These are phyloP conservation scores for Limosa lapponica DNA, from an alignment of 2,797 vertebrate species.

Conservation along the genomic window DNA sequence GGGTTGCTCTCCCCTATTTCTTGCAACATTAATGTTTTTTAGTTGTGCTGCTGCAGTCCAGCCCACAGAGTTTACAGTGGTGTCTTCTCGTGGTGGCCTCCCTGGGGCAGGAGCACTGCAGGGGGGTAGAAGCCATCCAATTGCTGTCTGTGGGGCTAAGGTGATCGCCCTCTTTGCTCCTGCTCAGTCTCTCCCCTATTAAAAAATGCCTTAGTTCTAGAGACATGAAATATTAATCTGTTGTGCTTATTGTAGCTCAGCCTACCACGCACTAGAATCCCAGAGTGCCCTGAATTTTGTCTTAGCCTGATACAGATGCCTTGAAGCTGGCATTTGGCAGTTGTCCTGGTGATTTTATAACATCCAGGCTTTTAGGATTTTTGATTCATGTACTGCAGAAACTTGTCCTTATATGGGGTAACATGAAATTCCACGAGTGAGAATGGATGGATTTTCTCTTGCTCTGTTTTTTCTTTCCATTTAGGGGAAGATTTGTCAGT, in stretches of 20 bases:
- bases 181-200: not conserved
- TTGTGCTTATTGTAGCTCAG: not conserved
- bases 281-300: not conserved
- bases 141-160: not conserved
- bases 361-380: not conserved
- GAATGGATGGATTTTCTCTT: not conserved
- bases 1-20: not conserved
- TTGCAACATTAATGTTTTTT: not conserved
- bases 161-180: not conserved
- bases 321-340: not conserved
- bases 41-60: not conserved
- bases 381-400: conserved; percentile 6
- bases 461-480: conserved; percentile 9
- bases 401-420: not conserved
- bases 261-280: not conserved
- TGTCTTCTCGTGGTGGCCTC: not conserved
- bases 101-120: accelerated
- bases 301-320: not conserved
- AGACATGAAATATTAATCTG: not conserved
- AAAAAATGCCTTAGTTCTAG: not conserved
- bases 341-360: conserved; percentile 16
- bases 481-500: not conserved
- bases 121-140: not conserved
- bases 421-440: not conserved
- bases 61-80: not conserved